phyloP scores from a whole-genome alignment of 1,140 invertebrate genomes.

The Leptinotarsa undecemlineata region DNA sequence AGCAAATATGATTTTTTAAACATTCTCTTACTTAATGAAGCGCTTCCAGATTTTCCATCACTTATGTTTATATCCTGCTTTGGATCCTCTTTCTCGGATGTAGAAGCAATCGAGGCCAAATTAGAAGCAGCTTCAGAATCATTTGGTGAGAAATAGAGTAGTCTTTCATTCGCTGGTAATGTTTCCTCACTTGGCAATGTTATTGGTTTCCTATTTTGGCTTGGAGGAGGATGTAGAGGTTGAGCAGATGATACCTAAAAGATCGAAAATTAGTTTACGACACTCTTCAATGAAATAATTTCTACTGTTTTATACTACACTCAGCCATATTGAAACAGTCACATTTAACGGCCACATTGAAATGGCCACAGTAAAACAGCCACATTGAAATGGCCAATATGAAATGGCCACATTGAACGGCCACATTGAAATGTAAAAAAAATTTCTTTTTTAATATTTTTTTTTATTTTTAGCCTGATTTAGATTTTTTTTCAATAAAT shows the following conservation, averaged over 20 bases:
- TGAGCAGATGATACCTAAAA: constrained; percentile 18
- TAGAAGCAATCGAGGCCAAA: constrained; percentile 28
- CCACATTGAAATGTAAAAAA: no score
- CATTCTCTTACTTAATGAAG: constrained; percentile 22
- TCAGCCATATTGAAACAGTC: no score
- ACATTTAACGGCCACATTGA: no score
- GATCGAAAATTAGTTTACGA: not conserved
- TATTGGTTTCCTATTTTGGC: constrained; percentile 38
- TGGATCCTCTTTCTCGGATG: constrained; percentile 17
- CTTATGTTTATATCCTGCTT: constrained; percentile 9
- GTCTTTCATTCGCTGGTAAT: constrained; percentile 51
- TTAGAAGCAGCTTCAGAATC: constrained; percentile 43
- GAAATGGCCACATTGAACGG: no score
- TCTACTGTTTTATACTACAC: no score
- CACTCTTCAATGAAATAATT: no score
- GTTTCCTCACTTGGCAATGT: constrained; percentile 51
- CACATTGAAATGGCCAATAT: no score
- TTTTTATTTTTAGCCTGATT: no score
- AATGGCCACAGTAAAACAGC: no score
- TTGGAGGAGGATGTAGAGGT: constrained; percentile 9
- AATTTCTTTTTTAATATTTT: no score
- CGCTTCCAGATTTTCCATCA: constrained; percentile 28
- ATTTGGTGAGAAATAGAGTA: constrained; percentile 56
- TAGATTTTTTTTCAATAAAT: no score
- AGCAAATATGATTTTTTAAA: no score